Percentiles rank a stretch among this genome's conserved stretches.
phyloP scores from a whole-genome alignment of 2,888 invertebrate genomes.

The Drosophila leonis region DNA sequence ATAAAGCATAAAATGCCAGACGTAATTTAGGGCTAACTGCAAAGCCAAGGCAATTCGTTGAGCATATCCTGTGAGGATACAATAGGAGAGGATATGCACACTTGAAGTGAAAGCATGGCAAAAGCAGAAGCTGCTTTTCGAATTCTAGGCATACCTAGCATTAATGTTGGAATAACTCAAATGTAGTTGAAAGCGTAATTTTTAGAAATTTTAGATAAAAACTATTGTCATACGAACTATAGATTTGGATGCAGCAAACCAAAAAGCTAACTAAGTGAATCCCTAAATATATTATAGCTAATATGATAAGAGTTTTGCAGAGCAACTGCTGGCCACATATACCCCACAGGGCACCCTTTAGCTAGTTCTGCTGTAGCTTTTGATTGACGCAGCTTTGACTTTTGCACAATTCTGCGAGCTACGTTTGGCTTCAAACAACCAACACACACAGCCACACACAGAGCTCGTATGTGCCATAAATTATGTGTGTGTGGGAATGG shows the following conservation, averaged over 20 bases:
- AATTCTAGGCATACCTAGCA: neutral
- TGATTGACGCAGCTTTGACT: conserved; percentile 82
- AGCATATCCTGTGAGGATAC: conserved; percentile 1
- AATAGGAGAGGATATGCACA: neutral
- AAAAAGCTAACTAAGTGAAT: too few species aligned
- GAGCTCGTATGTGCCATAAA: conserved; percentile 68
- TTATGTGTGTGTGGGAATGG: conserved; percentile 59
- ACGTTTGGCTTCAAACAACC: conserved; percentile 37
- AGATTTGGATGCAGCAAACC: too few species aligned
- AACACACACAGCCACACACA: conserved; percentile 36
- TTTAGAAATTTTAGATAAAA: too few species aligned
- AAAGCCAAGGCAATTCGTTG: conserved; percentile 16
- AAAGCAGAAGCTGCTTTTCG: too few species aligned
- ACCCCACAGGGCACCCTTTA: neutral
- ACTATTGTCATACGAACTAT: too few species aligned
- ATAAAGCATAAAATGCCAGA: conserved; percentile 24
- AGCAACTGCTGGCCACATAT: conserved; percentile 15
- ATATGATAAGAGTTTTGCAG: neutral
- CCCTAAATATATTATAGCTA: neutral
- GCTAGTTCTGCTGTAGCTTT: conserved; percentile 39
- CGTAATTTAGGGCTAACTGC: conserved; percentile 29
- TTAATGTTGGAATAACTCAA: too few species aligned
- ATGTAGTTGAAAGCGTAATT: too few species aligned
- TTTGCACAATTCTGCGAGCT: conserved; percentile 61
- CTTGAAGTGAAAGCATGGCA: too few species aligned